Evolutionary conservation across 2,888 invertebrate genomes (phyloP), one percentile per base, ranked within the genome.

Genomic region (Dicycla oo): DNA sequence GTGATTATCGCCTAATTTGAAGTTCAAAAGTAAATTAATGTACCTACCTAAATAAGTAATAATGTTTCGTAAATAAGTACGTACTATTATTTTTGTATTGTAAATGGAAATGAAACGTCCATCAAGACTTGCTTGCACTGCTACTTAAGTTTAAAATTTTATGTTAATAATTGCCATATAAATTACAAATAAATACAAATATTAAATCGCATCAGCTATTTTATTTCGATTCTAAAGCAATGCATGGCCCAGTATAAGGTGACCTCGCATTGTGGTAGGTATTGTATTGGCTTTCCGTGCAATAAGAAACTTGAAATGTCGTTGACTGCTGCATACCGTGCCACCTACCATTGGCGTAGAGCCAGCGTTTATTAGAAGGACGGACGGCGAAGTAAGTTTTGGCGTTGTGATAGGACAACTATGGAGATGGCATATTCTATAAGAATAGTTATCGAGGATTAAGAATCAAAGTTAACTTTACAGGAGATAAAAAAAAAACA

Each of bases 91-190:
- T 71, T 73, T 73, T 64, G 34, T 58, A 40, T 66, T 64, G 3
- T 45, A 8, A 54, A 71, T 63, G 18, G 23, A 62, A 53, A 30
- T 65, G 5, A 56, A 45, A 51, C 18, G 34, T 43, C 6, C n/a
- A 66, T 51, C 30, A 56, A 54, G 13, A 30, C 18, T 43, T 56
- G 30, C 23, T 71, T 56, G 30, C 34, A 34, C 23, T 63, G 56
- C 43, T 72, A 73, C 57, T 73, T 73, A 73, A 30, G 58, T 47
- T 58, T 45, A 73, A 18, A 51, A 57, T 73, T 64, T 64, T 49
- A 47, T 56, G 18, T 53, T 53, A 15, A n/a, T 51, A 13, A 57
- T 38, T 58, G 66, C 57, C 73, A 73, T 73, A 3, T 38, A 58
- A 10, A 49, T 67, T 73, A 73, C 15, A 53, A 74, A 53, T 74